These are phyloP conservation scores for Ceyx cyanopectus DNA, from an alignment of 2,113 vertebrate genomes.

Conservation along the genomic window DNA sequence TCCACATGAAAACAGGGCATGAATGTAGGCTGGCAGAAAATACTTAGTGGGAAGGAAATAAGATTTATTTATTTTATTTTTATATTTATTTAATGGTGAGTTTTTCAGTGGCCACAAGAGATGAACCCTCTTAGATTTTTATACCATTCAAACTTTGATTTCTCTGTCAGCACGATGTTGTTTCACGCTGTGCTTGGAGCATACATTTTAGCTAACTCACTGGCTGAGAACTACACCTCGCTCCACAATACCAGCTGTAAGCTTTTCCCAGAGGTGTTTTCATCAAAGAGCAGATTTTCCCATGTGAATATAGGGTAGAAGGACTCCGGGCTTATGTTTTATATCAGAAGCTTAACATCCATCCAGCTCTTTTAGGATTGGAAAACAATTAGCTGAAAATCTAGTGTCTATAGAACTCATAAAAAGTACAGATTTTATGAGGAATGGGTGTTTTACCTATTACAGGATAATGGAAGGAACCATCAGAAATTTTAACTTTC, in stretches of 20 bases:
- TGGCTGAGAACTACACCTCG: accelerated
- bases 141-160: not conserved
- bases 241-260: not conserved
- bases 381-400: not conserved
- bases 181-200: not conserved
- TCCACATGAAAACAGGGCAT: not conserved
- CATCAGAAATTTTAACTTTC: not conserved
- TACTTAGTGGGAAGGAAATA: not conserved
- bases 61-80: not conserved
- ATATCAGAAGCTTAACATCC: not conserved
- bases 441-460: not conserved
- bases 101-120: not conserved
- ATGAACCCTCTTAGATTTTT: not conserved
- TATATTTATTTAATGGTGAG: not conserved
- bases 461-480: not conserved
- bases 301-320: not conserved
- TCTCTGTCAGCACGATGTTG: not conserved
- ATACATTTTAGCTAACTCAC: not conserved
- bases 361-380: not conserved
- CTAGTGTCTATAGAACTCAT: not conserved
- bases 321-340: not conserved
- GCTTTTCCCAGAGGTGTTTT: not conserved
- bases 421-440: not conserved
- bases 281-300: not conserved
- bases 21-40: not conserved